A percentile compares a stretch with the other conserved stretches of the same genome.
Conservation (phyloP, 2,797 vertebrate species). For the Hemibagrus guttatus region DNA sequence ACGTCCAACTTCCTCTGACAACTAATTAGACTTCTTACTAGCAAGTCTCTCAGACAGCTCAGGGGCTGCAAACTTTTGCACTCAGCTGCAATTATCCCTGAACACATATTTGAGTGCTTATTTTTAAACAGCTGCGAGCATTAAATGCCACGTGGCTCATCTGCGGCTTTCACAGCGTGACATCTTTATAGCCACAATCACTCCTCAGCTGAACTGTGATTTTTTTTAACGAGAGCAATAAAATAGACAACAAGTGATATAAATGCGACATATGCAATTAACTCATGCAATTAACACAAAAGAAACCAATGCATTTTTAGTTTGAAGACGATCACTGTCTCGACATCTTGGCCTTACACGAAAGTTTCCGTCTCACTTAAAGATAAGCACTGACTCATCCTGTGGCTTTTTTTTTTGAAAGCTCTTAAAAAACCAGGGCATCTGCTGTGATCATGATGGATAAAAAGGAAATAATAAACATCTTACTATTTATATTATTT, state of each 20-base stretch:
- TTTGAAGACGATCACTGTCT: background rate
- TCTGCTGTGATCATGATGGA: background rate
- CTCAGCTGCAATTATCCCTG: constrained; percentile 2
- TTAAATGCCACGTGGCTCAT: background rate
- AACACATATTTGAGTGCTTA: background rate
- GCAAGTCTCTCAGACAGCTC: background rate
- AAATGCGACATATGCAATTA: background rate
- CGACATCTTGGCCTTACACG: background rate
- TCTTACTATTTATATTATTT: too few relatives aligned
- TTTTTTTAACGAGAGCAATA: background rate
- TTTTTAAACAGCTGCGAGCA: background rate
- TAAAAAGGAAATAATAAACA: background rate
- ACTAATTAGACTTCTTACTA: too few relatives aligned
- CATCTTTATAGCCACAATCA: background rate
- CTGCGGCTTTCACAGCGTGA: background rate
- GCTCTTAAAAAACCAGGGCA: background rate
- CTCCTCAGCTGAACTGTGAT: background rate
- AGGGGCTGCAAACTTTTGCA: background rate
- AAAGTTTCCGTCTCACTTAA: background rate
- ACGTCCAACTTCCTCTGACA: background rate
- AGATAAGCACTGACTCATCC: background rate
- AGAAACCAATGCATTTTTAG: background rate
- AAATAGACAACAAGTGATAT: background rate
- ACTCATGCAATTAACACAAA: background rate
- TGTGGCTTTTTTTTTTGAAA: background rate